phyloP scores from a whole-genome alignment of 2,797 vertebrate genomes.

The Hemitrygon akajei region DNA sequence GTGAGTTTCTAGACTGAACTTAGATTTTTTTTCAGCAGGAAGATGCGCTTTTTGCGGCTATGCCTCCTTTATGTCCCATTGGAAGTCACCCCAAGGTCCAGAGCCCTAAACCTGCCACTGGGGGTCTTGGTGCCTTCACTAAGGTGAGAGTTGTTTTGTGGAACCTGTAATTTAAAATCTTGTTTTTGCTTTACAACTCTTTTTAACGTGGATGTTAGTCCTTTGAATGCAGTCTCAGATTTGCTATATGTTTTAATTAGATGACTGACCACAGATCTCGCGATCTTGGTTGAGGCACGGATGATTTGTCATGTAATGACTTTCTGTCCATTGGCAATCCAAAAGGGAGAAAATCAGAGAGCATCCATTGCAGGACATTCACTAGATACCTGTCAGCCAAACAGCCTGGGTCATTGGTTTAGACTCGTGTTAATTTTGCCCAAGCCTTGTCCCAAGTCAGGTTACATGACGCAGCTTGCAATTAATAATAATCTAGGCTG shows the following conservation, averaged over 20 bases:
- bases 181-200: background rate
- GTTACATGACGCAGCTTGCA: background rate
- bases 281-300: background rate
- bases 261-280: background rate
- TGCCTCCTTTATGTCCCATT: constrained; percentile 72
- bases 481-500: background rate
- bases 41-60: constrained; percentile 67
- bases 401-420: background rate
- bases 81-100: constrained; percentile 70
- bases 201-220: background rate
- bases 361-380: no score
- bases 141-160: constrained; percentile 53
- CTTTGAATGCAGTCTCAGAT: background rate
- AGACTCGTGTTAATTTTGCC: background rate
- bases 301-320: background rate
- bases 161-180: background rate
- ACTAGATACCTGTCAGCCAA: background rate
- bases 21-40: constrained; percentile 56
- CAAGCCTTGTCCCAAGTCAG: background rate
- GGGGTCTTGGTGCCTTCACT: constrained; percentile 69
- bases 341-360: background rate
- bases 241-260: background rate
- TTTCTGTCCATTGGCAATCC: background rate
- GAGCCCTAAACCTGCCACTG: constrained; percentile 64
- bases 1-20: background rate